Evolutionary conservation across 2,797 vertebrate species (phyloP), one percentile per base, ranked within the genome.

Genomic region (Rhinogobio ventralis): DNA sequence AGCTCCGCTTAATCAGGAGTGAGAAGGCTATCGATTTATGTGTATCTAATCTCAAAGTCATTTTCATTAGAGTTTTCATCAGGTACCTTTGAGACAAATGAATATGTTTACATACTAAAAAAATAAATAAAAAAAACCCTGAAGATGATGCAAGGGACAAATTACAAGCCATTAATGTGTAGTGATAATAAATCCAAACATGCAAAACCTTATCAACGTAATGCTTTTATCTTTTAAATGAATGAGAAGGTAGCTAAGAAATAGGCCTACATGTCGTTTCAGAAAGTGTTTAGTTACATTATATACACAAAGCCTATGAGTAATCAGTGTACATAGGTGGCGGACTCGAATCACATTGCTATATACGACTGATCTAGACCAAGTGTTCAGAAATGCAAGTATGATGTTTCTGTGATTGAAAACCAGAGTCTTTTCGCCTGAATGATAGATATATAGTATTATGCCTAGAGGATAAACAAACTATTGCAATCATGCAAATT

Each of bases 401-500:
- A 81, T 74, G 68, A 49, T 74, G 80, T 55, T 36, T 36, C 30
- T 25, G 36, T 15, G 51, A 81, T 45, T 80, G 84, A 80, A 80
- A 77, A 60, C 19, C 33, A 62, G 33, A 68, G 62, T 55, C 46
- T 60, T 84, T 60, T 69, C 9, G 10, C 23, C 66, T 72, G 75
- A 84, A 69, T 78, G 82, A 84, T 84, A 84, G 39, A 82, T 71
- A 82, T 73, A 62, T 55, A 60, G 36, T 66, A 84, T 69, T 76
- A 69, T 57, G 82, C 86, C 82, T 68, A 84, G 75, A 74, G 81
- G 85, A 83, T 83, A 83, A 74, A 81, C 84, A 80, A 86, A 84
- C 86, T 84, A 84, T 72, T 72, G 53, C 45, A 81, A 85, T 87
- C 82, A 87, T 85, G 82, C 82, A 81, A 71, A 72, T 81, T 42